A percentile compares a stretch with the other conserved stretches of the same genome.
Evolutionary conservation across 2,797 vertebrate genomes (phyloP).

Genomic region (Ibycter americanus): DNA sequence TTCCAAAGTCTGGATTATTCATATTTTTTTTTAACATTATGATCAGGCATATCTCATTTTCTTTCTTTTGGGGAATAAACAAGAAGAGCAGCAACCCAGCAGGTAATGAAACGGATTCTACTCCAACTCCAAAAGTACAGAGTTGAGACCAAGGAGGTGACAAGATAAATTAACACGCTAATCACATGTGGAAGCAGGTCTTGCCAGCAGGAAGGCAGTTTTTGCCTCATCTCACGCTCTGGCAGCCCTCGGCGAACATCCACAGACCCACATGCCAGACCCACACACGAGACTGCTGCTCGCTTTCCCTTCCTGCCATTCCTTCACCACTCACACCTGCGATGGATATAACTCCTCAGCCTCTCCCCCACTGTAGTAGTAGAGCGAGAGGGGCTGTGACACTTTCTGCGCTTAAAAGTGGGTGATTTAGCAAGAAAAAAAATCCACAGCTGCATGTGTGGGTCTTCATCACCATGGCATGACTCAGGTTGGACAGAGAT

Average conservation of each 20-base stretch:
- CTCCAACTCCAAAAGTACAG: neutral
- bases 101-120: neutral
- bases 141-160: neutral
- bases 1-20: neutral
- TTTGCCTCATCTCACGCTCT: neutral
- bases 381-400: neutral
- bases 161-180: neutral
- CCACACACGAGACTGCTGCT: neutral
- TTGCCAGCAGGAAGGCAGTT: neutral
- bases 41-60: neutral
- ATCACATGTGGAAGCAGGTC: rapidly evolving
- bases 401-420: neutral
- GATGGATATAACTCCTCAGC: neutral
- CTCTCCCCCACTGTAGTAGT: neutral
- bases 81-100: neutral
- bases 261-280: neutral
- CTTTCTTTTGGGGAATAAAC: neutral
- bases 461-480: neutral
- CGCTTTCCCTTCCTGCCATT: rapidly evolving
- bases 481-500: neutral
- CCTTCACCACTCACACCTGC: neutral
- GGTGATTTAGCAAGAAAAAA: neutral
- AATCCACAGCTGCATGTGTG: neutral
- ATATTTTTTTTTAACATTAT: neutral
- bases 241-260: neutral